Base-by-base conservation (phyloP, 2,888 invertebrate genomes). In the Lacanobia oleracea region DNA sequence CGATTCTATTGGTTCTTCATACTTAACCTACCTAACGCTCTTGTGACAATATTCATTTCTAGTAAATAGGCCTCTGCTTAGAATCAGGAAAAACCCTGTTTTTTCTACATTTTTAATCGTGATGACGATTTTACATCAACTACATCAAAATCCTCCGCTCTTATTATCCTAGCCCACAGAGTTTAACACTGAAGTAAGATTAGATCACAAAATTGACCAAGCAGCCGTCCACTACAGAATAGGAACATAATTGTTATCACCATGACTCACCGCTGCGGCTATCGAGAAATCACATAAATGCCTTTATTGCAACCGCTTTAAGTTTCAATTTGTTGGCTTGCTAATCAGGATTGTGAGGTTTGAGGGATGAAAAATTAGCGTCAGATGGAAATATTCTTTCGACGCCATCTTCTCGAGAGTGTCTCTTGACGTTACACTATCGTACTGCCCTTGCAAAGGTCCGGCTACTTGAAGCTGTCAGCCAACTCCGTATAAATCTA, bases 271-370 rank as follows among this genome's bases (percentile, higher is more conserved):
- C 56, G 72, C 69, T 65, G 33, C 33, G 21, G 37, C 73, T 68
- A 84, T 84, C 82, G 82, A 45, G 82, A 84, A 82, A 85, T 85
- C 82, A 75, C 82, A 82, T 83, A 82, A 84, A 85, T 80, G 82
- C 84, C 83, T 82, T 83, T 85, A 84, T 85, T 85, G 82, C 85
- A 75, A 85, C 80, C 78, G 77, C 83, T 80, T 85, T 78, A 80
- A 85, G 85, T 85, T 84, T 84, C 85, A 85, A 85, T 85, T 85
- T 85, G 85, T 85, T 85, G 80, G 78, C 73, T 74, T 78, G 76
- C 75, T 82, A 84, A 85, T 85, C 80, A 65, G 69, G 67, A 72
- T 66, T 66, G 67, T 79, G 45, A 14, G 79, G 81, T 77, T 7
- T 21, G 37, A 45, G 8, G 1, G 14, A 54, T 21, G 40, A 74